Evolutionary conservation across 2,888 invertebrate genomes (phyloP), one percentile per base, ranked within the genome.

Genomic region (Pheosia tremula): DNA sequence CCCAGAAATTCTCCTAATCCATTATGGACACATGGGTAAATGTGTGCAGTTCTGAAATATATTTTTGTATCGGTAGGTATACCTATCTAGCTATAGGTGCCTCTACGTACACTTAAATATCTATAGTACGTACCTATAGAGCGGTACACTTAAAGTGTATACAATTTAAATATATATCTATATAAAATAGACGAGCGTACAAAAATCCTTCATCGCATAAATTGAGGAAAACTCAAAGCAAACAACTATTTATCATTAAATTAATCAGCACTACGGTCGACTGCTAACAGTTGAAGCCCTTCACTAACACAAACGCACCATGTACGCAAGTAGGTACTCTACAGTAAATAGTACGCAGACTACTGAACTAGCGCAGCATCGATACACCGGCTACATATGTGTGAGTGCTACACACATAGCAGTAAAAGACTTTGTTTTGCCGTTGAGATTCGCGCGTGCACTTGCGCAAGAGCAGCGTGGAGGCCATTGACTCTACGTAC

Each of bases 391-490:
- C n/a, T 4, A 11, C 8, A 79, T 81, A 76, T 72, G 75, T 72
- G 80, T 77, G 75, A 67, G 74, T 72, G 64, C 77, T 75, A 78
- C 87, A 85, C 86, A 85, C 87, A 80, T 68, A 73, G 69, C 8
- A 38, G 52, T 43, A 70, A 74, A 83, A 85, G 87, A 90, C 85
- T 90, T 90, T 91, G 91, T 93, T 93, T 93, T 90, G 92, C 89
- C 82, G 90, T 90, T 84, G 90, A 93, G 93, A 93, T 93, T 93
- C 92, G 93, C 91, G 91, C 88, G 91, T 88, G 89, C 82, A 80
- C 88, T 93, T 93, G 93, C 92, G 93, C 93, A 93, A 93, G 90
- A 89, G 86, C 84, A 83, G 74, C 81, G 79, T 87, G 89, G 93
- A 93, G 93, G 93, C 92, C 93, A 81, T 92, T 93, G 93, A 93